Percentiles rank a stretch among this genome's conserved stretches.
These are phyloP conservation scores for Vollenhovia emeryi DNA, from an alignment of 1,140 invertebrate genomes.

Conservation along the genomic window DNA sequence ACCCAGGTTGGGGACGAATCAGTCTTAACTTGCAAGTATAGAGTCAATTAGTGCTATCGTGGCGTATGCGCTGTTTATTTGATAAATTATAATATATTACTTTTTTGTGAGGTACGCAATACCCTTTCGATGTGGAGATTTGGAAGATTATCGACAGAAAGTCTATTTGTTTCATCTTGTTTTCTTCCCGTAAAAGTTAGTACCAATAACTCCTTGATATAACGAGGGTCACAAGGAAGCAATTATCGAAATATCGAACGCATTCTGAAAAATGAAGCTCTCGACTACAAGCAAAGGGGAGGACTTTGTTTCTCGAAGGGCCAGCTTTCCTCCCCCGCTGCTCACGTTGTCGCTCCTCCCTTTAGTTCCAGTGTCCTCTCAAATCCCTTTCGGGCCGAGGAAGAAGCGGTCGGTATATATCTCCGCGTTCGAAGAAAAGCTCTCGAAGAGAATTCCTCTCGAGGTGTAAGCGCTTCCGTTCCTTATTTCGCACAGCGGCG, in stretches of 20 bases:
- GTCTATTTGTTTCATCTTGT: not conserved
- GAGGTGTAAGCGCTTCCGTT: constrained; percentile 72
- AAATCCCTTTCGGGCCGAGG: constrained; percentile 70
- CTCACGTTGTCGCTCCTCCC: constrained; percentile 13
- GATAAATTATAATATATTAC: constrained; percentile 4
- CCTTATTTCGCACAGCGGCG: constrained; percentile 67
- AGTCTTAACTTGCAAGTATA: not conserved
- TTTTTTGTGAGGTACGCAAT: not conserved
- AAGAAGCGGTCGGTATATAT: constrained; percentile 57
- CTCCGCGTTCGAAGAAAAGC: constrained; percentile 55
- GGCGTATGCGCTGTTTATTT: not conserved
- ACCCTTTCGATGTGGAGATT: constrained; percentile 1
- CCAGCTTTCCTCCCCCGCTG: not conserved
- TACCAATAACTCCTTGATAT: constrained; percentile 16
- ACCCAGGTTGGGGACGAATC: not conserved
- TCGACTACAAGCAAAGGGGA: constrained; percentile 15
- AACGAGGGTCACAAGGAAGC: constrained; percentile 13
- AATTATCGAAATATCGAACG: constrained; percentile 58
- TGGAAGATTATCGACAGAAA: not conserved
- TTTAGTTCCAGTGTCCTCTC: constrained; percentile 56
- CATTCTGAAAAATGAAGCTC: constrained; percentile 47
- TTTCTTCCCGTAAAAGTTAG: constrained; percentile 1
- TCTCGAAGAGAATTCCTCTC: constrained; percentile 70
- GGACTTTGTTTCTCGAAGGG: constrained; percentile 46
- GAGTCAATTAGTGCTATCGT: not conserved